Evolutionary conservation across 2,888 invertebrate species (phyloP).

Genomic region (Vannuccia rotundouncinata): DNA sequence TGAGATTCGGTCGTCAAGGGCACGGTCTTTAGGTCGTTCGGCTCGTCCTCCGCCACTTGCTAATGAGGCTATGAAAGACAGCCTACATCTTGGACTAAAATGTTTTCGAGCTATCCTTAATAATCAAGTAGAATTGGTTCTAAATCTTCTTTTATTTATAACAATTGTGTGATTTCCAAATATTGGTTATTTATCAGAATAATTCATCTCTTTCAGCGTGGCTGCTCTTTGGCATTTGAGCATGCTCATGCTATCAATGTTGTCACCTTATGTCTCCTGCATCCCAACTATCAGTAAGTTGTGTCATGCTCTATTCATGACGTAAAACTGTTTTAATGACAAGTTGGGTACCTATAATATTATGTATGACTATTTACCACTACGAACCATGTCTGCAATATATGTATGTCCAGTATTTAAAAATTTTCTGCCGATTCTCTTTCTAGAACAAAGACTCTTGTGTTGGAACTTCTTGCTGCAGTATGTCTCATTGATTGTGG

Average conservation of each 20-base stretch:
- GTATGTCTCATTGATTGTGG: constrained; percentile 92
- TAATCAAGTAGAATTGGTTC: constrained; percentile 31
- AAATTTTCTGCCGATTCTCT: no score
- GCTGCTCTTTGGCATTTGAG: constrained; percentile 92
- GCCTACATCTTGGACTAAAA: constrained; percentile 34
- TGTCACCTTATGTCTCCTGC: constrained; percentile 83
- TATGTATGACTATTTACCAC: no score
- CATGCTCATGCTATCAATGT: constrained; percentile 91
- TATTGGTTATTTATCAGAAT: neutral
- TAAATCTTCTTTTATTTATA: neutral
- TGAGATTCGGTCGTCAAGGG: neutral
- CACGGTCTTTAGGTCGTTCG: neutral
- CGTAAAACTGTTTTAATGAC: no score
- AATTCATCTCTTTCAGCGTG: constrained; percentile 52
- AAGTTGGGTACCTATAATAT: no score
- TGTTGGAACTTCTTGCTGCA: constrained; percentile 85
- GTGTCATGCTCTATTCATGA: no score
- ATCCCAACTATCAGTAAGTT: constrained; percentile 71
- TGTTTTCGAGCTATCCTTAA: constrained; percentile 33
- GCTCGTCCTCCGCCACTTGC: neutral
- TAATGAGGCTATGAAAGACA: constrained; percentile 30
- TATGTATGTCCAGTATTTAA: neutral
- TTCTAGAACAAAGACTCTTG: constrained; percentile 78
- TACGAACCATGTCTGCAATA: no score
- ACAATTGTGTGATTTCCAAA: neutral